Percentiles rank a stretch among this genome's conserved stretches.
phyloP scores from a whole-genome alignment of 1,140 invertebrate species.

The Phymorhynchus buccinoides region DNA sequence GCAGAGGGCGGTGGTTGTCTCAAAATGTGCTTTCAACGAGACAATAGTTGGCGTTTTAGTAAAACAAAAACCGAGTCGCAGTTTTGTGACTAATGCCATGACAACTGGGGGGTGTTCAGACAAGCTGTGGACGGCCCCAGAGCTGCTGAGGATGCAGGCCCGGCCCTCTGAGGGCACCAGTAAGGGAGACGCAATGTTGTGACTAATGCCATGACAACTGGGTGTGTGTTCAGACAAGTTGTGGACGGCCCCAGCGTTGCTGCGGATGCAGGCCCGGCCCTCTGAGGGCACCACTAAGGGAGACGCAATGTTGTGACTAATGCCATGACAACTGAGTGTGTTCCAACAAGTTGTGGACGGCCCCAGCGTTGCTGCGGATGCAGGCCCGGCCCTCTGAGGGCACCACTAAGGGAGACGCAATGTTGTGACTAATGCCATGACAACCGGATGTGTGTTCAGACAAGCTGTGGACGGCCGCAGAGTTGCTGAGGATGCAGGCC shows the following conservation, averaged over 20 bases:
- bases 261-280: slow-evolving; percentile 68
- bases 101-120: slow-evolving; percentile 61
- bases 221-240: slow-evolving; percentile 77
- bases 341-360: slow-evolving; percentile 77
- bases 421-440: too few relatives aligned
- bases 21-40: too few relatives aligned
- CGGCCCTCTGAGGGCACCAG: slow-evolving; percentile 79
- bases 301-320: too few relatives aligned
- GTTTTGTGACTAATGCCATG: too few relatives aligned
- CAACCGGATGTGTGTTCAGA: slow-evolving; percentile 61
- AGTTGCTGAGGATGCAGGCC: slow-evolving; percentile 70
- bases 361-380: slow-evolving; percentile 74
- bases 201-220: too few relatives aligned
- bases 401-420: slow-evolving; percentile 90
- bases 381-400: slow-evolving; percentile 74
- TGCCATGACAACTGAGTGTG: too few relatives aligned
- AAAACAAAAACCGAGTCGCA: too few relatives aligned
- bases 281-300: slow-evolving; percentile 84
- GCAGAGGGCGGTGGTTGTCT: too few relatives aligned
- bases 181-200: slow-evolving; percentile 91
- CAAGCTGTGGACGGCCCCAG: slow-evolving; percentile 77
- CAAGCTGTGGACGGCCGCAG: slow-evolving; percentile 77
- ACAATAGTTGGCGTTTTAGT: too few relatives aligned
- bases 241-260: slow-evolving; percentile 76
- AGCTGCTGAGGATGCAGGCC: slow-evolving; percentile 70